phyloP scores from a whole-genome alignment of 2,113 vertebrate species.

The Callocephalon fimbriatum region DNA sequence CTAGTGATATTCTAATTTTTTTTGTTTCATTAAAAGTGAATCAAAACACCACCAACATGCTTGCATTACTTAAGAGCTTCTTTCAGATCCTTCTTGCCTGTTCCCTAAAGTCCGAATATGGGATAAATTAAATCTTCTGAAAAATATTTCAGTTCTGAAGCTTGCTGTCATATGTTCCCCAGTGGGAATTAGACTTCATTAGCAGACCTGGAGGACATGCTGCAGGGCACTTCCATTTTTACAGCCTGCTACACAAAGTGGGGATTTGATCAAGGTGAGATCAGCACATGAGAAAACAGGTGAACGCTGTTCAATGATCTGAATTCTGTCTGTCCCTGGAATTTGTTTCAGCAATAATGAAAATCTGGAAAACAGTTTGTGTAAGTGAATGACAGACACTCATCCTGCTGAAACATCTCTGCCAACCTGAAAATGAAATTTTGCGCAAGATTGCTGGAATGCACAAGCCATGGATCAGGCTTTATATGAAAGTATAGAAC shows the following conservation, averaged over 20 bases:
- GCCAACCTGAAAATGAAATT: background rate
- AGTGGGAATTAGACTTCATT: background rate
- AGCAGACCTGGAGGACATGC: background rate
- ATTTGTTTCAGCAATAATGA: background rate
- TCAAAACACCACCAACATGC: background rate
- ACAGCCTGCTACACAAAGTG: background rate
- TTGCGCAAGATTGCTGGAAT: background rate
- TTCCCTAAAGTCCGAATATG: background rate
- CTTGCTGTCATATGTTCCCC: background rate
- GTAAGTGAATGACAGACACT: background rate
- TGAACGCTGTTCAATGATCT: background rate
- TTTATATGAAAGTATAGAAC: background rate
- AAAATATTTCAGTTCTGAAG: background rate
- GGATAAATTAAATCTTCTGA: constrained; percentile 5
- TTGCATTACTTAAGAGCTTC: background rate
- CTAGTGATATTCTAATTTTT: background rate
- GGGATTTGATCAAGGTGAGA: constrained; percentile 13
- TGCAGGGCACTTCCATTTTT: background rate
- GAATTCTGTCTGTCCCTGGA: background rate
- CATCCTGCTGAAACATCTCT: background rate
- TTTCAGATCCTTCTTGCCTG: background rate
- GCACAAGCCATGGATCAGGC: background rate
- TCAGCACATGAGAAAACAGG: background rate
- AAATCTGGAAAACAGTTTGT: background rate
- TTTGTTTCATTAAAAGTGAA: background rate